These are phyloP conservation scores for Pangasius djambal DNA, from an alignment of 2,797 vertebrate species.

Conservation along the genomic window DNA sequence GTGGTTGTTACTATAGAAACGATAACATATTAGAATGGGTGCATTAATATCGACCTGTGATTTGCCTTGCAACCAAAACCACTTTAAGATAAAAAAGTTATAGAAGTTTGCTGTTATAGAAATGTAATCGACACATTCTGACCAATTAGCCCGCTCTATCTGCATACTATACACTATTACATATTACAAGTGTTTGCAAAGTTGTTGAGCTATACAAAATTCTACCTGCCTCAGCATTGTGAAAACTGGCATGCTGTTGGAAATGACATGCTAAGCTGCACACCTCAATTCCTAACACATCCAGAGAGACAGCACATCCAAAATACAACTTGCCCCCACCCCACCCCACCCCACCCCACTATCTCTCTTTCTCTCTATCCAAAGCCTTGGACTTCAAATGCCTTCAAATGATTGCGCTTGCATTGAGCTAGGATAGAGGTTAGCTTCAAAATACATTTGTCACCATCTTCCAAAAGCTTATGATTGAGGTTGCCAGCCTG, in stretches of 20 bases:
- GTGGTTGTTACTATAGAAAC: not conserved
- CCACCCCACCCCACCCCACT: not conserved
- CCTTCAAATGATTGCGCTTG: not conserved
- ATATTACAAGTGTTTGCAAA: not conserved
- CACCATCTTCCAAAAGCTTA: conserved; percentile 5
- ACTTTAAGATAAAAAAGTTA: not conserved
- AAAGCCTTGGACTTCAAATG: conserved; percentile 15
- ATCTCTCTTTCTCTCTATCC: not conserved
- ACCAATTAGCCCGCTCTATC: not conserved
- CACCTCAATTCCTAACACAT: conserved; percentile 16
- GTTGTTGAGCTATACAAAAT: not conserved
- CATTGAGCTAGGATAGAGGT: conserved; percentile 3
- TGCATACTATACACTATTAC: not conserved
- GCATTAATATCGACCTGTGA: not conserved
- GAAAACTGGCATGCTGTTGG: not conserved
- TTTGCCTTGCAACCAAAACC: not conserved
- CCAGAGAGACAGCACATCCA: not conserved
- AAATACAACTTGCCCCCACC: not conserved
- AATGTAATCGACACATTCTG: not conserved
- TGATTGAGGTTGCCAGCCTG: conserved; percentile 3
- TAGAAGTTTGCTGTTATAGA: not conserved
- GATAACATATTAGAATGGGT: not conserved
- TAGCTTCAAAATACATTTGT: conserved; percentile 17
- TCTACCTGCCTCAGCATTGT: not conserved
- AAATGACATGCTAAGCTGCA: conserved; percentile 10